Base-by-base conservation (phyloP, 64 coral and sea anemone genomes). In the Actinia tenebrosa region DNA sequence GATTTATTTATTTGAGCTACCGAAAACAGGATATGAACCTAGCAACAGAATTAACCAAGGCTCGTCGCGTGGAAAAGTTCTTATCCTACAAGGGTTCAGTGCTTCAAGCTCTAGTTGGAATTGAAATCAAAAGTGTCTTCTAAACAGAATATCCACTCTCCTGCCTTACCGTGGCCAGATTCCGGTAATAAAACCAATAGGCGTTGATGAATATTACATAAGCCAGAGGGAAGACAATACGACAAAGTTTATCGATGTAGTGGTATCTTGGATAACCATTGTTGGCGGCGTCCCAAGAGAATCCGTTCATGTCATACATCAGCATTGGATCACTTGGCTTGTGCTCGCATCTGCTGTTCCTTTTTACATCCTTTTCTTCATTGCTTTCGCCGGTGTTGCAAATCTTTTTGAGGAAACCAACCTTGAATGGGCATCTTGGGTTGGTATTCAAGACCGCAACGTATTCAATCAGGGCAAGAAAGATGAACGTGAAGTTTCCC, bases 401-500 rank as follows among this genome's bases (percentile, higher is more conserved):
- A 42, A 75, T 75, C 27, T 75, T 75, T 18, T 75, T 42, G 11
- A 75, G 69, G 14, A 75, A 42, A 3, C 69, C 26, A 30, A 7
- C 10, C 14, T 75, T 43, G 25, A 75, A 75, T 30, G 69, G 69
- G 13, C 69, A 75, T 75, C 27, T 75, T 42, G 64, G 82, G 11
- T 22, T 69, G 13, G 89, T 90, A 64, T 90, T 90, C 56, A 90
- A 18, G 23, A 90, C 89, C 2, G 46, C 82, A 5, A 90, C 89
- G 37, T 84, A 90, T 64, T 90, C 89, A 43, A 90, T 72, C 16
- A 90, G 64, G 16, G 82, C 84, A 23, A 90, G 47, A 61, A 90
- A 90, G 22, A 90, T 85, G 16, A 90, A 90, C 7, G 61, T 59
- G 61, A 90, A 90, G 61, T 90, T 90, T 9, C 23, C 42, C 23